A percentile compares a stretch with the other conserved stretches of the same genome.
These are phyloP conservation scores for Laspeyria flexula DNA, from an alignment of 2,888 invertebrate species.

Conservation along the genomic window DNA sequence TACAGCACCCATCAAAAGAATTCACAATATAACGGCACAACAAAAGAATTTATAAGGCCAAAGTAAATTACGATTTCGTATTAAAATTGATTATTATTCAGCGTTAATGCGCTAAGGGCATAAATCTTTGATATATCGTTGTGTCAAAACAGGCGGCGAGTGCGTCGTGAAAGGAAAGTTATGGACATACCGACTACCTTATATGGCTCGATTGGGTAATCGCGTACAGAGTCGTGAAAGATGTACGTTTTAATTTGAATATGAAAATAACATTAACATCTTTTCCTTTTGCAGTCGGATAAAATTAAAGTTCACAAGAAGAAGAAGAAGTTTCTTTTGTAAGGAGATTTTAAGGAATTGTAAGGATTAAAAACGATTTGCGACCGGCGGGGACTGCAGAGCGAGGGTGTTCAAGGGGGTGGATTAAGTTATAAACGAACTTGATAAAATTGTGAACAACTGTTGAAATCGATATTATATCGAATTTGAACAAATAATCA, in stretches of 20 bases:
- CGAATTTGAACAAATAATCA: too few relatives aligned
- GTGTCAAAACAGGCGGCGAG: conserved; percentile 20
- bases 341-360: too few relatives aligned
- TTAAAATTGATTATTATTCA: conserved; percentile 45
- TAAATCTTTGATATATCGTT: conserved; percentile 36
- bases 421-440: too few relatives aligned
- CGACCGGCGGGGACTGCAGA: too few relatives aligned
- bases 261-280: too few relatives aligned
- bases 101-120: conserved; percentile 42
- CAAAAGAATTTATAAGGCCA: conserved; percentile 18
- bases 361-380: too few relatives aligned
- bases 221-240: conserved; percentile 18
- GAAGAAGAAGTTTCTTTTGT: too few relatives aligned
- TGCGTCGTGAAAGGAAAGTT: conserved; percentile 38
- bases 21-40: conserved; percentile 26
- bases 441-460: too few relatives aligned
- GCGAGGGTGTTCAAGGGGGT: too few relatives aligned
- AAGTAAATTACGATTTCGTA: conserved; percentile 33
- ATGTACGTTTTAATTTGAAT: not conserved
- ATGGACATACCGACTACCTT: conserved; percentile 28
- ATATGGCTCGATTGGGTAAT: conserved; percentile 24
- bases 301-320: too few relatives aligned
- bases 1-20: not conserved
- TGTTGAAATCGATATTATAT: too few relatives aligned
- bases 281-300: too few relatives aligned